Percentiles rank a stretch among this genome's conserved stretches.
Evolutionary conservation across 2,888 invertebrate genomes (phyloP).

Genomic region (Caenorhabditis sp.): DNA sequence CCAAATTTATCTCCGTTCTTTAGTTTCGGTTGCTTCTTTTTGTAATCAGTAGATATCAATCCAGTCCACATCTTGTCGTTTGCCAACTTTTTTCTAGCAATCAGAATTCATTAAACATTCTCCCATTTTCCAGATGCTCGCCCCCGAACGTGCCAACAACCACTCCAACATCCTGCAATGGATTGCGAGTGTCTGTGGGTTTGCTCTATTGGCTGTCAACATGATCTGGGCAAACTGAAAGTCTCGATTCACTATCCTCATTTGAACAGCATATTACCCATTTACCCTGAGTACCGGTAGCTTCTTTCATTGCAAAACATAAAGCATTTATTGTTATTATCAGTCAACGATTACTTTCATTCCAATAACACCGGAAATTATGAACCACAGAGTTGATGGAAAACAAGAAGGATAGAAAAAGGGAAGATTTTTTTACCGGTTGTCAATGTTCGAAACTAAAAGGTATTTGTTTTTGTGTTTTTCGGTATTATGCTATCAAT

Average conservation of each 20-base stretch:
- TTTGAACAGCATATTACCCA: conserved; percentile 40
- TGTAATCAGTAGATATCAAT: too few relatives aligned
- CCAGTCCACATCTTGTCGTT: too few relatives aligned
- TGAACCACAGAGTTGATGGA: conserved; percentile 18
- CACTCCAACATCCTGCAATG: conserved; percentile 77
- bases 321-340: conserved; percentile 18
- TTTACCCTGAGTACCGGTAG: conserved; percentile 26
- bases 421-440: conserved; percentile 2
- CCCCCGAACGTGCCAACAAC: conserved; percentile 75
- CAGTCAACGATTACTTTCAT: conserved; percentile 1
- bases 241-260: neutral
- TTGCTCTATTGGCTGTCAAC: conserved; percentile 70
- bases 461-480: conserved; percentile 18
- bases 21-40: too few relatives aligned
- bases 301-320: too few relatives aligned
- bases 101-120: too few relatives aligned
- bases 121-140: conserved; percentile 72
- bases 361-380: conserved; percentile 37
- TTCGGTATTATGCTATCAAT: conserved; percentile 23
- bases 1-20: too few relatives aligned
- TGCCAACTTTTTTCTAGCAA: too few relatives aligned
- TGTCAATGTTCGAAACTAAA: conserved; percentile 7
- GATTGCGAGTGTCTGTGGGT: conserved; percentile 73
- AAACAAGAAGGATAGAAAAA: neutral
- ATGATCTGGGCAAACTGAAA: conserved; percentile 64